A percentile compares a stretch with the other conserved stretches of the same genome.
These are phyloP conservation scores for Varanus salvator DNA, from an alignment of 2,113 vertebrate genomes.

Conservation along the genomic window DNA sequence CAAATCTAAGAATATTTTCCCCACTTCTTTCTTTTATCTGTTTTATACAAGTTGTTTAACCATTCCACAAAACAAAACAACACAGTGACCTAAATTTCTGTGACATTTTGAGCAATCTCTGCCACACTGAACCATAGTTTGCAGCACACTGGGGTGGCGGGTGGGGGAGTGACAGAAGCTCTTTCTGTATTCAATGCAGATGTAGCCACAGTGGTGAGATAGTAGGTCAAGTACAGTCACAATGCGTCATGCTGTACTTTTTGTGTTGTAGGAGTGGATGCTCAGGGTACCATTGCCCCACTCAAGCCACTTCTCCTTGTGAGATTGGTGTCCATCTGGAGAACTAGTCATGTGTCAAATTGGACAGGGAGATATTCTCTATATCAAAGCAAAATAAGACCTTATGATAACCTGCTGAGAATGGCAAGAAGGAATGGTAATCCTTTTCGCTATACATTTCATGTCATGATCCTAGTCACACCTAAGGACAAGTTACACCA, in stretches of 20 bases:
- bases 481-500: no score
- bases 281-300: neutral
- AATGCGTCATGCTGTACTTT: neutral
- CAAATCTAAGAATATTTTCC: no score
- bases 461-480: neutral
- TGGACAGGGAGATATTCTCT: neutral
- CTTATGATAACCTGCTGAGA: neutral
- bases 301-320: neutral
- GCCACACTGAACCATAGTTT: neutral
- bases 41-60: no score
- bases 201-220: neutral
- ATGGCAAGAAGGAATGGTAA: neutral
- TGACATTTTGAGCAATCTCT: no score
- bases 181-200: no score
- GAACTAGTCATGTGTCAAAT: neutral
- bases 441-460: neutral
- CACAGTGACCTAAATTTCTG: no score
- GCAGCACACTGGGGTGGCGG: no score
- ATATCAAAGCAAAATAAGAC: neutral
- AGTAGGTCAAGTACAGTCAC: neutral
- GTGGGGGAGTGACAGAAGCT: no score
- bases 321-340: neutral
- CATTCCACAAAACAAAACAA: no score
- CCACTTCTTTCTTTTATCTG: no score
- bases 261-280: neutral